Evolutionary conservation across 2,113 vertebrate genomes (phyloP), one percentile per base, ranked within the genome.

Genomic region (Brachyhypopomus gauderio): DNA sequence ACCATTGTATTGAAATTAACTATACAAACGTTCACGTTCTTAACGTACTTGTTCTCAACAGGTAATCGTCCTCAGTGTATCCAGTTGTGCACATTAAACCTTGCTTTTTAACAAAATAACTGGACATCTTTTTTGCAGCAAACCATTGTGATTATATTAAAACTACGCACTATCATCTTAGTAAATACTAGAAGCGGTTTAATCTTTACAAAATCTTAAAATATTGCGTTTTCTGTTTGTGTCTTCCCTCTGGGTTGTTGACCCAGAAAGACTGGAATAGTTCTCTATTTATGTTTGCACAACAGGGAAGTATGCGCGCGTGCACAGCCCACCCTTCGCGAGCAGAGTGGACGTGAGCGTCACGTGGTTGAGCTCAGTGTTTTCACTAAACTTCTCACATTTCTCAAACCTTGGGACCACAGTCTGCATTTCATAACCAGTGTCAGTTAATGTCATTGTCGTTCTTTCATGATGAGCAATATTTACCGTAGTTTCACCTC

Each of bases 401-500:
- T 8, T 25, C 8, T 52, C 12, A 14, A 52, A 52, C 9, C 9
- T 1, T 3, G 34, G 34, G 52, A 14, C 72, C 27, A 58, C 25
- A 62, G 62, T 75, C 17, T 62, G 7, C 59, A 25, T 63, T 62
- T 52, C 45, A 14, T 52, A 8, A 52, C 58, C 58, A 38, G 12
- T 38, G 20, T 17, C 25, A 45, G 58, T 60, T 75, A 75, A 23
- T 62, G 34, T 63, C 41, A 6, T 16, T 27, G 4, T 5, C 9
- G 14, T 52, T 52, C 45, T 1, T 73, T 36, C 11, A 55, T 73
- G 27, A 2, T 19, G 30, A 59, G 7, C 72, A 74, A 36, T 55
- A 17, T 74, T 60, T 60, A 75, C n/a, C n/a, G 9, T 25, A 41
- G 34, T 22, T 75, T 62, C n/a, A 62, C 73, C 60, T 23, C 22